These are phyloP conservation scores for Drosophila littoralis DNA, from an alignment of 1,140 invertebrate genomes.

Conservation along the genomic window DNA sequence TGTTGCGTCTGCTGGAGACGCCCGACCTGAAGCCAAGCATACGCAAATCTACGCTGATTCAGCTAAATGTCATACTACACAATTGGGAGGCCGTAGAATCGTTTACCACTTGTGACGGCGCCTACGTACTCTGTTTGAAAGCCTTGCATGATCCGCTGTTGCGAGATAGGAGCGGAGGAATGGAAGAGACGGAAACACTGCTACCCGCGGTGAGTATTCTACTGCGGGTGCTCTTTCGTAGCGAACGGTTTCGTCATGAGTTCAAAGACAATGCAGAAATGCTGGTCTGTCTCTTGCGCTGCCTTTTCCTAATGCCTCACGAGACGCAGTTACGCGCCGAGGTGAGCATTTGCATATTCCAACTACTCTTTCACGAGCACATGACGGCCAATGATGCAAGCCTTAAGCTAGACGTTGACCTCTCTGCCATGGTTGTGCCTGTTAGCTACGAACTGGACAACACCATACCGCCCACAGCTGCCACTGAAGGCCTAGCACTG, in stretches of 20 bases:
- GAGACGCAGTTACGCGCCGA: conserved; percentile 45
- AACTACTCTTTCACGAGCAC: conserved; percentile 53
- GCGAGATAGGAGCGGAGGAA: no score
- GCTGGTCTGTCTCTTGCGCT: conserved; percentile 54
- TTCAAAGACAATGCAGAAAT: conserved; percentile 45
- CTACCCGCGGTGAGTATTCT: conserved; percentile 66
- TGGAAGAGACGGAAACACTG: conserved; percentile 49
- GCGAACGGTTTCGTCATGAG: conserved; percentile 35
- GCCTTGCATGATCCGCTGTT: conserved; percentile 35
- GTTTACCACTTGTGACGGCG: conserved; percentile 24
- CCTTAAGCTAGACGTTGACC: conserved; percentile 33
- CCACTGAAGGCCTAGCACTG: conserved; percentile 20
- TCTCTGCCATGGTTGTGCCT: conserved; percentile 51
- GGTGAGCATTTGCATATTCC: conserved; percentile 59
- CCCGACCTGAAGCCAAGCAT: conserved; percentile 58
- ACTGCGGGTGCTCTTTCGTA: conserved; percentile 52
- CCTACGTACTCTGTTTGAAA: conserved; percentile 24
- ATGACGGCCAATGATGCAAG: conserved; percentile 32
- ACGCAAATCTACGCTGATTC: conserved; percentile 68
- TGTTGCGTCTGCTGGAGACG: conserved; percentile 58
- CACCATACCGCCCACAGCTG: neutral
- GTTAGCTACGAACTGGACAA: conserved; percentile 32
- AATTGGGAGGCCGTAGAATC: conserved; percentile 55
- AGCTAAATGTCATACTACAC: conserved; percentile 70
- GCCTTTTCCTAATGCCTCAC: conserved; percentile 45